Base-by-base conservation (phyloP, 30 jellyfish, hydroid and myxozoan genomes). In the Chrysaora quinquecirrha region DNA sequence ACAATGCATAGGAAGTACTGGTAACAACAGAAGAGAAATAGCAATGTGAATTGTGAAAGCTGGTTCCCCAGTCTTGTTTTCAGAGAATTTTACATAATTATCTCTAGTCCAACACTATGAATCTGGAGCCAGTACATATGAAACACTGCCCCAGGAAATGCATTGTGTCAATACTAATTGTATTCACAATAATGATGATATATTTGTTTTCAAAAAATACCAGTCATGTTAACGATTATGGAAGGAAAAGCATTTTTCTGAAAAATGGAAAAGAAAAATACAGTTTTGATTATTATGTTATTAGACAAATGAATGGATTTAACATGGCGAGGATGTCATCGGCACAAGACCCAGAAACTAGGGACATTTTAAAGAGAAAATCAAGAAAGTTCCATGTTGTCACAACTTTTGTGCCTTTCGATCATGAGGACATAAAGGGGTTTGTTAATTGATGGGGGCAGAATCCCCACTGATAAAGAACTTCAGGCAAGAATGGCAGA, bases 401-500 rank as follows among this genome's bases (percentile, higher is more conserved):
- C 61, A 89, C 97, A 71, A 89, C 90, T 19, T 74, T 89, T 65
- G 86, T 89, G 6, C 88, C 90, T 20, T 80, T 89, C 43, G 87
- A 83, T 46, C 94, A 89, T 46, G 69, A 67, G 31, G 95, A 71
- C 3, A 65, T 81, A 12, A 58, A 85, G 24, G 34, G 75, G 75
- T 52, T 63, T 89, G 30, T 46, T 83, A 46, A 64, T 81, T 24
- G 62, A 89, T 47, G 91, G 78, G 28, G 87, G 65, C 33, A 72
- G 73, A 30, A 63, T 64, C 50, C 97, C 97, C 4, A 85, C 92
- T 6, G 82, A 78, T 20, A 32, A 71, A 0, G 78, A 83, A 46
- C 56, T 90, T 19, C 89, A 84, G 72, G 94, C 90, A 46, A 75
- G 98, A 48, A 91, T 86, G 87, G 89, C 80, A 14, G 98, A 91